Conservation (phyloP, 1,140 invertebrate species). For the Magallana angulata region DNA sequence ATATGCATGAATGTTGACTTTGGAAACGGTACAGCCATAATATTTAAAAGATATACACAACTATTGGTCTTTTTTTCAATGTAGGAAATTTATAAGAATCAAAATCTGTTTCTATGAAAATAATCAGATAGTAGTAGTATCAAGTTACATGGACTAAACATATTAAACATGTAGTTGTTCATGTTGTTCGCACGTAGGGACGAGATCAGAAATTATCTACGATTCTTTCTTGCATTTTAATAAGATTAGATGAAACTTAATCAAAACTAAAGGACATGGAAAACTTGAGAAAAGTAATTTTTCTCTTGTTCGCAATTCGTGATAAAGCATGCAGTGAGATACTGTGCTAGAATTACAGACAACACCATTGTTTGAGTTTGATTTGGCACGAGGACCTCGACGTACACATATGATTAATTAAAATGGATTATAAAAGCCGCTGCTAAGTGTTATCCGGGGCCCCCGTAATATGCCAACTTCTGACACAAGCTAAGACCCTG, state of each 20-base stretch:
- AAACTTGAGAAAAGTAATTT: background rate
- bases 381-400: background rate
- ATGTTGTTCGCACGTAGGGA: background rate
- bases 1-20: too few species aligned
- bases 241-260: background rate
- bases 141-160: too few species aligned
- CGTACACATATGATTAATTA: constrained; percentile 1
- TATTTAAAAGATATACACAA: too few species aligned
- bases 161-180: background rate
- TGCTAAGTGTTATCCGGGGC: background rate
- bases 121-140: too few species aligned
- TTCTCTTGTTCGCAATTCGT: background rate
- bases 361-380: background rate
- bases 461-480: background rate
- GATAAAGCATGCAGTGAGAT: background rate
- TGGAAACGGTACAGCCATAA: too few species aligned
- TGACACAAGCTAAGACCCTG: background rate
- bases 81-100: too few species aligned
- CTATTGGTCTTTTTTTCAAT: too few species aligned
- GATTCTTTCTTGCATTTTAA: background rate
- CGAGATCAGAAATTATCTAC: background rate
- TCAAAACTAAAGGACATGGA: background rate
- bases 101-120: too few species aligned
- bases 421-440: background rate
- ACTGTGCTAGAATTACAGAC: background rate